Conservation (phyloP, 92 coral and sea anemone genomes). For the Actinostola sp. region DNA sequence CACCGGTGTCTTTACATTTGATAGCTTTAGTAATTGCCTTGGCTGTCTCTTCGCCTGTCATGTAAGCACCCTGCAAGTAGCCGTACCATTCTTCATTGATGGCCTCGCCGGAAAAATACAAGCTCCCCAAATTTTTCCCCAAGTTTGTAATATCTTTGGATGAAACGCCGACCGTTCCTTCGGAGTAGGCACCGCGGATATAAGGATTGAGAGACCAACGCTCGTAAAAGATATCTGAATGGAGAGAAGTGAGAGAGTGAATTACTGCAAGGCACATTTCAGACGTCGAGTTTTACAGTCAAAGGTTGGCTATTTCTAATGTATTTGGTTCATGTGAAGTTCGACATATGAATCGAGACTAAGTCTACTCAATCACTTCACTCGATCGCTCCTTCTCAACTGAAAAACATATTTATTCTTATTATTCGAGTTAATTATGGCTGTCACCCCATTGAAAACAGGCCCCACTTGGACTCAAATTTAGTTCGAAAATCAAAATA, state of each 20-base stretch:
- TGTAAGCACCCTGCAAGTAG: constrained; percentile 33
- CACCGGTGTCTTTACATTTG: constrained; percentile 9
- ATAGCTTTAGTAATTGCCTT: neutral
- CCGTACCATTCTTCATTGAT: constrained; percentile 21
- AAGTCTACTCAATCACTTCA: too few species aligned
- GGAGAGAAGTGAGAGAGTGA: neutral
- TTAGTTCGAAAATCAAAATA: too few species aligned
- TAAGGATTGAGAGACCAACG: constrained; percentile 29
- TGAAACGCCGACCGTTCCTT: constrained; percentile 9
- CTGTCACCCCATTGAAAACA: too few species aligned
- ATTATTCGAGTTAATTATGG: too few species aligned
- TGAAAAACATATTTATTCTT: too few species aligned
- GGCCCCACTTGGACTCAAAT: too few species aligned
- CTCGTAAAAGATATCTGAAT: constrained; percentile 11
- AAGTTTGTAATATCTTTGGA: constrained; percentile 1
- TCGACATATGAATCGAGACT: too few species aligned
- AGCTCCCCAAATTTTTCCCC: constrained; percentile 1
- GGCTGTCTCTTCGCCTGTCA: constrained; percentile 17
- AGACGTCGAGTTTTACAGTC: neutral
- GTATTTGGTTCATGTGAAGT: too few species aligned
- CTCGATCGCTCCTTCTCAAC: too few species aligned
- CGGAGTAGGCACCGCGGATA: constrained; percentile 19
- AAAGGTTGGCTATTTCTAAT: neutral
- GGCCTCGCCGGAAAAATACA: constrained; percentile 33
- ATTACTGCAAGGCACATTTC: neutral